phyloP scores from a whole-genome alignment of 1,140 invertebrate genomes.

The Drosophila ananassae region DNA sequence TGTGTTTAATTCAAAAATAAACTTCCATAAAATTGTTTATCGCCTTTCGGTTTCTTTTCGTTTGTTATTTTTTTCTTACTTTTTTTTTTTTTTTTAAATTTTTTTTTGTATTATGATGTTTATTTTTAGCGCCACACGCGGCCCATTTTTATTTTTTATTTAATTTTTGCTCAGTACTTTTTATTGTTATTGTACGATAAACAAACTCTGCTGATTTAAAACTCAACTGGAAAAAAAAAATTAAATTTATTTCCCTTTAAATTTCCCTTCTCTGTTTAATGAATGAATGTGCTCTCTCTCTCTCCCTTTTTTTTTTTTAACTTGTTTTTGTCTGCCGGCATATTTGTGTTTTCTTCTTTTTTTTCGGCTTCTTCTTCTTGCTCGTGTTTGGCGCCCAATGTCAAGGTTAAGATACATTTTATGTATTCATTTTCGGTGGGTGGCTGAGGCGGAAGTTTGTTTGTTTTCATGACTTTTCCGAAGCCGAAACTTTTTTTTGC shows the following conservation, averaged over 20 bases:
- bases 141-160: constrained; percentile 50
- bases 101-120: constrained; percentile 36
- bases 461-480: constrained; percentile 62
- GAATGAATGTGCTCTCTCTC: constrained; percentile 43
- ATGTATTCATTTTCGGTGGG: constrained; percentile 58
- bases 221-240: background rate
- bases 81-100: background rate
- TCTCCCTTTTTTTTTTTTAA: constrained; percentile 31
- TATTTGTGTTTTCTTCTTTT: constrained; percentile 39
- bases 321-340: constrained; percentile 64
- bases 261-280: constrained; percentile 49
- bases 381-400: constrained; percentile 68
- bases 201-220: constrained; percentile 48
- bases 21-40: constrained; percentile 55
- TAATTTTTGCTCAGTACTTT: constrained; percentile 27
- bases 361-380: constrained; percentile 32
- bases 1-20: constrained; percentile 51
- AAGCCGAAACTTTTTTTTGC: constrained; percentile 41
- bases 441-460: constrained; percentile 48
- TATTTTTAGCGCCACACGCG: constrained; percentile 75
- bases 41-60: constrained; percentile 11
- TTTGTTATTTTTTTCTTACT: constrained; percentile 26
- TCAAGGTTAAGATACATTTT: constrained; percentile 79
- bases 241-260: constrained; percentile 32
- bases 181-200: constrained; percentile 51